Percentiles rank a stretch among this genome's conserved stretches.
phyloP scores from a whole-genome alignment of 2,113 vertebrate species.

The Oryzias woworae region DNA sequence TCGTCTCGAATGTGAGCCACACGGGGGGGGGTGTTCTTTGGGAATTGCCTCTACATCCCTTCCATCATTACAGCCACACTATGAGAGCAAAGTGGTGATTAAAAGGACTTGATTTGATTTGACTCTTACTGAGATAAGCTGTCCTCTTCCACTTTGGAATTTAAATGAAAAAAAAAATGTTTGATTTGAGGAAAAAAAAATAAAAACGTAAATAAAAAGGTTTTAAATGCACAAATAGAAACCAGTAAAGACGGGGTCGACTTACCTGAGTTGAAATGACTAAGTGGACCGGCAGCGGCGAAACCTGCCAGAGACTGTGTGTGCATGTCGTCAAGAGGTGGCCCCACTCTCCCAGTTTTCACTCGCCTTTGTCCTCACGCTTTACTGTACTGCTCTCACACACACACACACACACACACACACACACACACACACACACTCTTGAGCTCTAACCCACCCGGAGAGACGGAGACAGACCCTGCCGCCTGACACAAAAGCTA shows the following conservation, averaged over 20 bases:
- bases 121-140: conserved; percentile 81
- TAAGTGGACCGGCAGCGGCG: conserved; percentile 6
- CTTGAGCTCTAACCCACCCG: conserved; percentile 48
- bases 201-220: no score
- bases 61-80: conserved; percentile 82
- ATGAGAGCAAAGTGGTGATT: conserved; percentile 84
- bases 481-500: conserved; percentile 74
- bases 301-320: conserved; percentile 50
- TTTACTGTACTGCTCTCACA: conserved; percentile 52
- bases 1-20: conserved; percentile 53
- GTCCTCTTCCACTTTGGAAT: conserved; percentile 70
- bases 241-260: no score
- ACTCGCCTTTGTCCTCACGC: conserved; percentile 70
- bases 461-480: conserved; percentile 64
- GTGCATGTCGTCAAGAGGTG: conserved; percentile 81
- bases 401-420: conserved; percentile 33
- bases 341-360: conserved; percentile 82
- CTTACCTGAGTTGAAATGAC: no score
- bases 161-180: conserved; percentile 9
- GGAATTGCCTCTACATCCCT: conserved; percentile 79
- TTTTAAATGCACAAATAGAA: no score
- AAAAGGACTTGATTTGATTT: conserved; percentile 84
- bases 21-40: conserved; percentile 64
- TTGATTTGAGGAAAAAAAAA: no score
- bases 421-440: conserved; percentile 34